Evolutionary conservation across 2,113 vertebrate species (phyloP), one percentile per base, ranked within the genome.

Genomic region (Hydrolagus affinis): DNA sequence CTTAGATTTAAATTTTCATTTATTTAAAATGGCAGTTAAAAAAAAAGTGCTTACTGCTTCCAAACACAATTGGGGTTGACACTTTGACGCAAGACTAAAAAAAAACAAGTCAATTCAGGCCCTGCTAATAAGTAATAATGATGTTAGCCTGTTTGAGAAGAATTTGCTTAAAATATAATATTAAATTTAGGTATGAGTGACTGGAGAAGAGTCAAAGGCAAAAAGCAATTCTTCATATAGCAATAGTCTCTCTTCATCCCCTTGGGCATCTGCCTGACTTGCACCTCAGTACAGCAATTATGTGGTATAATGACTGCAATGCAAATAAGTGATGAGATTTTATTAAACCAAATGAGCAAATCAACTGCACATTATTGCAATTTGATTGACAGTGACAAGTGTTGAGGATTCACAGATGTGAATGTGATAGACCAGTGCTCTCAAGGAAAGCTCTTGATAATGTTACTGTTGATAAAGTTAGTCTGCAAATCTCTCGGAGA

Each of bases 271-370:
- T 91, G 94, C 93, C 96, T 93, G 94, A 94, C 95, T 95, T 94
- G 95, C 95, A 95, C 95, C 95, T 95, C 95, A 88, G 92, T 92
- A 95, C 94, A 90, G 96, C 97, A 98, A 98, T 98, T 98, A 98
- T 93, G 94, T 91, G 95, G 94, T 95, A 95, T 97, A 97, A 98
- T 96, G 95, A 97, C 95, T 96, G 95, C 96, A 91, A 94, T 96
- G 95, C 94, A 96, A 97, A 98, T 98, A 97, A 97, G 96, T 95
- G 95, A 92, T 91, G 96, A 97, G 96, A 98, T 98, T 98, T 98
- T 97, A 98, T 98, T 98, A 98, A 97, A 98, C 96, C 96, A 97
- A 98, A 98, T 98, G 97, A 98, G 97, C 96, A 96, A 97, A 96
- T 96, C 95, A 96, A 95, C 93, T 94, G 95, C 95, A 95, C 96